Percentiles rank a stretch among this genome's conserved stretches.
These are phyloP conservation scores for Eidolon helvum DNA, from an alignment of 2,113 vertebrate genomes.

Conservation along the genomic window DNA sequence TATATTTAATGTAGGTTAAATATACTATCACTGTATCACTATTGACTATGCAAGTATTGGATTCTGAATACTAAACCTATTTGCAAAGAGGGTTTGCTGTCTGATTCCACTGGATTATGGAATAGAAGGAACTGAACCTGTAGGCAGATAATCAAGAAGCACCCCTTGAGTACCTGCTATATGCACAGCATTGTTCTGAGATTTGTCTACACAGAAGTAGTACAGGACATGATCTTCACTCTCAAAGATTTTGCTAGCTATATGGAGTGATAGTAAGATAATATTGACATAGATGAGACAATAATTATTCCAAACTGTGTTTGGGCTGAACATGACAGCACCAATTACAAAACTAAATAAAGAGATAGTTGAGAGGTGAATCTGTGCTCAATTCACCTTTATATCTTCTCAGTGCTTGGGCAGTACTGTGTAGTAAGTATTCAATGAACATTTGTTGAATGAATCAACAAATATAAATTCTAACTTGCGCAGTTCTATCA, in stretches of 20 bases:
- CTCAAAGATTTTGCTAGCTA: not conserved
- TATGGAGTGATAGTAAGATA: not conserved
- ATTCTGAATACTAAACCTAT: constrained; percentile 13
- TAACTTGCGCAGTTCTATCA: not conserved
- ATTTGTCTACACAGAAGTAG: not conserved
- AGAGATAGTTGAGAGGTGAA: not conserved
- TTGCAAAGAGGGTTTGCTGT: not conserved
- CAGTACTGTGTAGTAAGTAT: not conserved
- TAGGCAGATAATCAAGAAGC: not conserved
- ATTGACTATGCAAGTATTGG: not conserved
- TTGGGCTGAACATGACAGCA: not conserved
- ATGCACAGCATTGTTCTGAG: not conserved
- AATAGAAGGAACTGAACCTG: not conserved
- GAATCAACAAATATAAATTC: not conserved
- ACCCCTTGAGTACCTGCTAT: not conserved
- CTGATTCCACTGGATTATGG: not conserved
- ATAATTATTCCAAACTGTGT: constrained; percentile 14
- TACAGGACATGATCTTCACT: not conserved
- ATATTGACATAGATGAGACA: constrained; percentile 1
- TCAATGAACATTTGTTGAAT: not conserved
- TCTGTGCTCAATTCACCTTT: not conserved
- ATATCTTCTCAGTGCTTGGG: not conserved
- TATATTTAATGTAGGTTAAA: not conserved
- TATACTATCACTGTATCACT: not conserved
- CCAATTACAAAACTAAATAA: constrained; percentile 14